A percentile compares a stretch with the other conserved stretches of the same genome.
These are phyloP conservation scores for Tapirus terrestris DNA, from an alignment of 2,113 vertebrate species.

Conservation along the genomic window DNA sequence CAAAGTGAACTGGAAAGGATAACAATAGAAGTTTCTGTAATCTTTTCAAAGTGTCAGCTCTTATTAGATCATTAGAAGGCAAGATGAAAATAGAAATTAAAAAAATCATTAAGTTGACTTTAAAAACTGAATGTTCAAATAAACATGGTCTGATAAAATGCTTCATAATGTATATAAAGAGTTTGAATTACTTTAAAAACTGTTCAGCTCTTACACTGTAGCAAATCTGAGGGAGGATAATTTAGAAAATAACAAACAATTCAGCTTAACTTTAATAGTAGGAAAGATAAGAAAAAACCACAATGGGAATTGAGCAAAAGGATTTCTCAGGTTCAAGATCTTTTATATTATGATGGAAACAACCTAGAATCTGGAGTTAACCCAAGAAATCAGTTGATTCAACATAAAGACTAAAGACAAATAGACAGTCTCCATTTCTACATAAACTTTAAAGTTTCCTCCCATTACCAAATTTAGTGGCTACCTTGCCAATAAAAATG, in stretches of 20 bases:
- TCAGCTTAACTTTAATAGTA: neutral
- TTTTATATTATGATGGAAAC: neutral
- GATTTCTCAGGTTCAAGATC: neutral
- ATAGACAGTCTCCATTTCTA: neutral
- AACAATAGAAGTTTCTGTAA: neutral
- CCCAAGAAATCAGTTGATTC: neutral
- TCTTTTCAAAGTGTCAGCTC: neutral
- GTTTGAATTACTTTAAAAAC: constrained; percentile 16
- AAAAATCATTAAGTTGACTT: constrained; percentile 21
- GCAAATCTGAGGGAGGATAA: neutral
- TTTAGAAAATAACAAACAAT: neutral
- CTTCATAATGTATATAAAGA: neutral
- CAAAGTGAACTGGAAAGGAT: neutral
- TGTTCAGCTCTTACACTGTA: neutral
- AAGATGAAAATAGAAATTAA: constrained; percentile 23
- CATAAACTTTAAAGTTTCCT: neutral
- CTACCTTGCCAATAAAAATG: neutral
- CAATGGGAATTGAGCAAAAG: neutral
- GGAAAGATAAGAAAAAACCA: neutral
- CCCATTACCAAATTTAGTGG: neutral
- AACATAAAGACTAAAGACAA: neutral
- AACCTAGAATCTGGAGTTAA: neutral
- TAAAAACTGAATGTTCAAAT: constrained; percentile 27
- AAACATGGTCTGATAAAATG: neutral
- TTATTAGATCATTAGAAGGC: constrained; percentile 41